phyloP scores from a whole-genome alignment of 2,888 invertebrate genomes.

The Pseudococcus jackbeardsleyi region DNA sequence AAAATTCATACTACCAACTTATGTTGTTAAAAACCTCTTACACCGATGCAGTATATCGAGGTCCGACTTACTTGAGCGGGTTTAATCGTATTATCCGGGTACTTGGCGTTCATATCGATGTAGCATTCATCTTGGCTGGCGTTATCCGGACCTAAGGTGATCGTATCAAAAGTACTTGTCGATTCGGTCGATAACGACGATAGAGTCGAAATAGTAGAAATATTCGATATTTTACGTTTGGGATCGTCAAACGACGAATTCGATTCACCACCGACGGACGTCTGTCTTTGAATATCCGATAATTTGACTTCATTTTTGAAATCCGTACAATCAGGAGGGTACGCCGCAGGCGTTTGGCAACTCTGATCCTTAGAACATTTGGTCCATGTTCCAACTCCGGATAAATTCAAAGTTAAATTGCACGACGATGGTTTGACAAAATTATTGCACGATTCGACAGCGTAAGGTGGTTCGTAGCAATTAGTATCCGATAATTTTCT shows the following conservation, averaged over 20 bases:
- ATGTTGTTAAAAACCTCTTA: background rate
- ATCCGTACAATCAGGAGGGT: conserved; percentile 28
- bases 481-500: conserved; percentile 55
- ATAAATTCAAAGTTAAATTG: conserved; percentile 43
- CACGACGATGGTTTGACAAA: conserved; percentile 52
- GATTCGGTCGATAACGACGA: conserved; percentile 66
- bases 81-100: conserved; percentile 12
- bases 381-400: background rate
- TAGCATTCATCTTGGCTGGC: conserved; percentile 22
- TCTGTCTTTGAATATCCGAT: conserved; percentile 9
- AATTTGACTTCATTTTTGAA: conserved; percentile 20
- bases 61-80: conserved; percentile 54
- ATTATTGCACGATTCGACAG: background rate
- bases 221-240: conserved; percentile 66
- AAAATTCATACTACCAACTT: background rate
- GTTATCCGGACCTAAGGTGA: conserved; percentile 26
- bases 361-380: conserved; percentile 51
- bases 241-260: conserved; percentile 46
- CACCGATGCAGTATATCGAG: background rate
- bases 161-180: conserved; percentile 57
- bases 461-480: conserved; percentile 16
- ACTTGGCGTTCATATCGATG: conserved; percentile 21
- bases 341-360: conserved; percentile 54
- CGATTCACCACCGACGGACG: background rate
- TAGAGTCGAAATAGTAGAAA: conserved; percentile 66